A percentile compares a stretch with the other conserved stretches of the same genome.
Conservation (phyloP, 2,797 vertebrate species). For the Macroramphosus scolopax region DNA sequence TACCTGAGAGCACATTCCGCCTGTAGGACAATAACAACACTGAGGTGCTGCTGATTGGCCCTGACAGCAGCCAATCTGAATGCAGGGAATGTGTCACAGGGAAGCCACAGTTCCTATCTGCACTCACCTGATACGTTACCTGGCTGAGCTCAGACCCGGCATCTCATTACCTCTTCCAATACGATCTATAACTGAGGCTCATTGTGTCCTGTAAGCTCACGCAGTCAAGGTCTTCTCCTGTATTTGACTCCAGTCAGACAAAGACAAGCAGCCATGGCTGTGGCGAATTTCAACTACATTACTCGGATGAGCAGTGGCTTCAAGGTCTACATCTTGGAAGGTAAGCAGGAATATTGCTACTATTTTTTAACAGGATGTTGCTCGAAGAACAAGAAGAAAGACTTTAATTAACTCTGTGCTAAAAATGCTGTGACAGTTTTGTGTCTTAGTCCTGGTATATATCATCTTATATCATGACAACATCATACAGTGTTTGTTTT, state of each 20-base stretch:
- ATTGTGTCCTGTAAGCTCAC: constrained; percentile 51
- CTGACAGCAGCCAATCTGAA: constrained; percentile 64
- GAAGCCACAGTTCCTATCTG: constrained; percentile 56
- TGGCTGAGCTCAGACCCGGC: constrained; percentile 56
- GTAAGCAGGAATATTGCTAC: constrained; percentile 52
- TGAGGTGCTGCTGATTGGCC: constrained; percentile 58
- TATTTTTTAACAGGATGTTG: too few relatives aligned
- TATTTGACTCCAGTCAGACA: constrained; percentile 32
- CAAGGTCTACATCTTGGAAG: constrained; percentile 84
- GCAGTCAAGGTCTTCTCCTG: constrained; percentile 45
- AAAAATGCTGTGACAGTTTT: too few relatives aligned
- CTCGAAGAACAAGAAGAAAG: too few relatives aligned
- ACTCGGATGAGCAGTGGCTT: constrained; percentile 85
- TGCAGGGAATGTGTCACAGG: constrained; percentile 52
- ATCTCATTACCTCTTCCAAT: constrained; percentile 68
- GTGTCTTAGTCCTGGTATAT: too few relatives aligned
- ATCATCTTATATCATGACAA: constrained; percentile 3
- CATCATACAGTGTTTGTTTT: too few relatives aligned
- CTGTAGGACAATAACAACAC: constrained; percentile 59
- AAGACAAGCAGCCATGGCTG: constrained; percentile 74
- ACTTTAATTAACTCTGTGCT: too few relatives aligned
- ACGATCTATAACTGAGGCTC: constrained; percentile 48
- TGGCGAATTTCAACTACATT: constrained; percentile 84
- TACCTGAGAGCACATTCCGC: constrained; percentile 48
- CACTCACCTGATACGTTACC: constrained; percentile 72